These are phyloP conservation scores for Apotomis capreana DNA, from an alignment of 2,888 invertebrate genomes.

Conservation along the genomic window DNA sequence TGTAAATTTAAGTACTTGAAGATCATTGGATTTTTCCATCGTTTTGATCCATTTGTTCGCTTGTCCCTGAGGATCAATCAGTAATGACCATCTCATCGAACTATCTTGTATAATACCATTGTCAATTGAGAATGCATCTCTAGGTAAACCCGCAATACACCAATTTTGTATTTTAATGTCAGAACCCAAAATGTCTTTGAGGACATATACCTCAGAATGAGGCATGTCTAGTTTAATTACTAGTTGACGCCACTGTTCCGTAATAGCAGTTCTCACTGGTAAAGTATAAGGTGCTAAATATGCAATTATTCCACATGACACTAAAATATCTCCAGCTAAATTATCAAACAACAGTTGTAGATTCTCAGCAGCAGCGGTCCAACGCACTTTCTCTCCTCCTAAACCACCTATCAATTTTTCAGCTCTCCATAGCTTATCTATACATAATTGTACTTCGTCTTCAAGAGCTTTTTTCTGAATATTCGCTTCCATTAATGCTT, in stretches of 20 bases:
- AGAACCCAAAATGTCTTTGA: slow-evolving; percentile 90
- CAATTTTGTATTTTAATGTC: slow-evolving; percentile 94
- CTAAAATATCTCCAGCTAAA: slow-evolving; percentile 94
- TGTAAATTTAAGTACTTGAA: slow-evolving; percentile 88
- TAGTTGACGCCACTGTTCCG: slow-evolving; percentile 88
- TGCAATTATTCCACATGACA: slow-evolving; percentile 94
- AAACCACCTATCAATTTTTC: slow-evolving; percentile 94
- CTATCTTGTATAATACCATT: slow-evolving; percentile 93
- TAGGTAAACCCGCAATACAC: slow-evolving; percentile 91
- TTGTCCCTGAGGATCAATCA: slow-evolving; percentile 93
- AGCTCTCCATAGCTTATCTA: slow-evolving; percentile 92
- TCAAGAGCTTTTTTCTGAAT: slow-evolving; percentile 87
- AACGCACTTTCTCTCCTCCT: slow-evolving; percentile 94
- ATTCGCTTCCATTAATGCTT: slow-evolving; percentile 86
- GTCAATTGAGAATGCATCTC: slow-evolving; percentile 92
- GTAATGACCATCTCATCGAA: slow-evolving; percentile 90
- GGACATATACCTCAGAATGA: slow-evolving; percentile 88
- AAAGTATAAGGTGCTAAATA: slow-evolving; percentile 94
- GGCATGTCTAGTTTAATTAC: slow-evolving; percentile 89
- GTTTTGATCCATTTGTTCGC: slow-evolving; percentile 94
- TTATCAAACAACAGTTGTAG: slow-evolving; percentile 90
- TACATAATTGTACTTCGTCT: slow-evolving; percentile 90
- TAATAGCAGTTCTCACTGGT: slow-evolving; percentile 83
- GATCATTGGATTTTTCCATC: slow-evolving; percentile 88
- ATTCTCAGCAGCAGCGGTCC: slow-evolving; percentile 90